Conservation (phyloP, 2,888 invertebrate species). For the Diaprepes abbreviatus region DNA sequence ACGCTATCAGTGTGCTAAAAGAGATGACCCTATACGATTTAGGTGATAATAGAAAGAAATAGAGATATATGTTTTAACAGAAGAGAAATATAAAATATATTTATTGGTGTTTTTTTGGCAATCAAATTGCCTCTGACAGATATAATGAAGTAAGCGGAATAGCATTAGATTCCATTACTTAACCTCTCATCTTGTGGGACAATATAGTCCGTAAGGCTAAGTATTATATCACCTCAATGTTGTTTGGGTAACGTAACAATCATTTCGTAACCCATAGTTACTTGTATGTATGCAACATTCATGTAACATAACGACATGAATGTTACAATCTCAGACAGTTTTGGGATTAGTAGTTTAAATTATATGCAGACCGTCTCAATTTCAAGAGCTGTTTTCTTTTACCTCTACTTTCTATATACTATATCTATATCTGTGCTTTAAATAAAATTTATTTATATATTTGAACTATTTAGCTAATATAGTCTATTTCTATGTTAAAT, state of each 20-base stretch:
- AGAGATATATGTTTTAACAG: slow-evolving; percentile 17
- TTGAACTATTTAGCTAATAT: slow-evolving; percentile 20
- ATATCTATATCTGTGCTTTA: slow-evolving; percentile 20
- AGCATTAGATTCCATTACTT: not conserved
- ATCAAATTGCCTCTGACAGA: not conserved
- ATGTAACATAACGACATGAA: not conserved
- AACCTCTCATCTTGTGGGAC: not conserved
- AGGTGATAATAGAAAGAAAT: slow-evolving; percentile 32
- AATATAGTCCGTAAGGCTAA: not conserved
- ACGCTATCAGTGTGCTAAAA: slow-evolving; percentile 14
- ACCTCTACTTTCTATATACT: not conserved
- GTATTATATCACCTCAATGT: not conserved
- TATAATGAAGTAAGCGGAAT: not conserved
- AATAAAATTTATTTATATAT: slow-evolving; percentile 16
- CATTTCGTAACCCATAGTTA: no score
- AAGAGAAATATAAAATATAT: slow-evolving; percentile 21
- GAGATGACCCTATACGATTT: slow-evolving; percentile 25
- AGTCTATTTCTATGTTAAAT: slow-evolving; percentile 32
- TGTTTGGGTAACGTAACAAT: not conserved
- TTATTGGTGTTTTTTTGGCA: slow-evolving; percentile 23
- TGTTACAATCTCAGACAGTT: not conserved
- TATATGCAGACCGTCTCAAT: not conserved
- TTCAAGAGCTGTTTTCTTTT: not conserved
- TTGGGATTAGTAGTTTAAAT: not conserved
- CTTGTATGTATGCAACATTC: not conserved